phyloP scores from a whole-genome alignment of 2,797 vertebrate genomes.

The Mormyrops boulengeri region DNA sequence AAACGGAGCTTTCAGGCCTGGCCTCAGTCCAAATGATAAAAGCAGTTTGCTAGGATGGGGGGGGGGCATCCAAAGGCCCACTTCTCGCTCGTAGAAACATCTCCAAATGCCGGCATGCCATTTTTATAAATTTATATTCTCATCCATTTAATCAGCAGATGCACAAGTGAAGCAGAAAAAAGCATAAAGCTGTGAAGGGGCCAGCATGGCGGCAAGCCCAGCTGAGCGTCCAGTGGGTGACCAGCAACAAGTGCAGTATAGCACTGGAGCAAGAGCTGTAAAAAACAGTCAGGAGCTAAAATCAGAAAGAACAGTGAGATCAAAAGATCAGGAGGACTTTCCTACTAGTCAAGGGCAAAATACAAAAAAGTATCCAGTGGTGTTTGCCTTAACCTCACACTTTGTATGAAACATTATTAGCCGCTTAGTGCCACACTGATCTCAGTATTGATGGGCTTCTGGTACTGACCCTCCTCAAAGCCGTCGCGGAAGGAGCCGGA shows the following conservation, averaged over 20 bases:
- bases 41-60: neutral
- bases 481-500: conserved; percentile 94
- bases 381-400: neutral
- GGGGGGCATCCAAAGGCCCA: neutral
- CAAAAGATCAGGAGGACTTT: neutral
- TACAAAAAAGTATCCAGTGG: neutral
- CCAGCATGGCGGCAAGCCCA: neutral
- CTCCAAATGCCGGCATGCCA: neutral
- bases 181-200: neutral
- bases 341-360: neutral
- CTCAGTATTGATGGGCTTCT: neutral
- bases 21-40: neutral
- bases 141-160: neutral
- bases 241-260: neutral
- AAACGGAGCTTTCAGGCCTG: neutral
- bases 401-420: neutral
- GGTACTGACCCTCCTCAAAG: conserved; percentile 87
- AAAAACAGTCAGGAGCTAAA: neutral
- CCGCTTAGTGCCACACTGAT: neutral
- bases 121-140: neutral
- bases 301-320: neutral
- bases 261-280: neutral
- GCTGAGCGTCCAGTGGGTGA: neutral
- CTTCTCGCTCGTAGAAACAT: neutral
- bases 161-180: neutral